Conservation (phyloP, 2,797 vertebrate species). For the Merluccius polli region DNA sequence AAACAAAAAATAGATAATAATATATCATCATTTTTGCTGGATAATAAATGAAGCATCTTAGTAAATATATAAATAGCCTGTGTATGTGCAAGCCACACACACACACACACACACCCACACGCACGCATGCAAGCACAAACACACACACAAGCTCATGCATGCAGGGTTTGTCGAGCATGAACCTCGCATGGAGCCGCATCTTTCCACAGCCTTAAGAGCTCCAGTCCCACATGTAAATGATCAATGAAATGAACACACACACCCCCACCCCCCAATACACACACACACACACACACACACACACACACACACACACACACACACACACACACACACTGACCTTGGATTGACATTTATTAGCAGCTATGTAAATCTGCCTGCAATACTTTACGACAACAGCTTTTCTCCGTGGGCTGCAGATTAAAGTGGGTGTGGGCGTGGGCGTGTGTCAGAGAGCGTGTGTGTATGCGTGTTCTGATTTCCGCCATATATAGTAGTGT, state of each 20-base stretch:
- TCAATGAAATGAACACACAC: constrained; percentile 42
- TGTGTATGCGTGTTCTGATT: background rate
- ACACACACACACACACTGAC: constrained; percentile 33
- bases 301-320: constrained; percentile 19
- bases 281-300: constrained; percentile 16
- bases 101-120: constrained; percentile 14
- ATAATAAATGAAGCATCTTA: too few relatives aligned
- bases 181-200: constrained; percentile 20
- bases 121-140: background rate
- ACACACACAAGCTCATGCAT: constrained; percentile 15
- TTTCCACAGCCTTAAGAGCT: constrained; percentile 25
- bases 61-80: too few relatives aligned
- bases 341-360: constrained; percentile 51
- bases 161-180: constrained; percentile 26
- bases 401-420: constrained; percentile 13
- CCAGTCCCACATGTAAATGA: constrained; percentile 48
- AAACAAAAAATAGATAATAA: background rate
- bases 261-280: constrained; percentile 3
- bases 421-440: constrained; percentile 9
- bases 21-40: background rate
- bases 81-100: background rate
- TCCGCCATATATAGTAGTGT: constrained; percentile 22
- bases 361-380: constrained; percentile 34
- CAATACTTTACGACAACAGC: constrained; percentile 29
- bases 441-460: constrained; percentile 15